Conservation (phyloP, 2,888 invertebrate genomes). For the Eupithecia subfuscata region DNA sequence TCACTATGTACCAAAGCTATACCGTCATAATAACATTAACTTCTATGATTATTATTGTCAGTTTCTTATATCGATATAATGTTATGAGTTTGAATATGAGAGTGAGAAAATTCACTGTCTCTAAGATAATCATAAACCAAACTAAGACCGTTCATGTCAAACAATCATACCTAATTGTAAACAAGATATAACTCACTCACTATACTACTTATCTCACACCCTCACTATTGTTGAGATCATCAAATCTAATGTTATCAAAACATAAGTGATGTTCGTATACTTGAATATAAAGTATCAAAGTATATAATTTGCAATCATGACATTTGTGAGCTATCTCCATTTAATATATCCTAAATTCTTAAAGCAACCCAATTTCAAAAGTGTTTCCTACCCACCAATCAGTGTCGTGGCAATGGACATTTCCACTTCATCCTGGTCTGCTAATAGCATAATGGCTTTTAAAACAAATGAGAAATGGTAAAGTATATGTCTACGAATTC, state of each 20-base stretch:
- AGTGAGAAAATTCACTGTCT: background rate
- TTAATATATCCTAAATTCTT: background rate
- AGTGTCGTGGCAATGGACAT: background rate
- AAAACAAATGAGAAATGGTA: background rate
- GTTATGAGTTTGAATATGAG: background rate
- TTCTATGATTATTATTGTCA: background rate
- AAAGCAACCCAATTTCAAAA: background rate
- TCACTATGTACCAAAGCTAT: background rate
- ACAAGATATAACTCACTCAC: background rate
- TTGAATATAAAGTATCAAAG: background rate
- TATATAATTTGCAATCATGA: background rate
- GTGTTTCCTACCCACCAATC: background rate
- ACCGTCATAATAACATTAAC: background rate
- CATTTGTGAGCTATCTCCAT: background rate
- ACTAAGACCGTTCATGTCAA: background rate
- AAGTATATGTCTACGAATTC: background rate
- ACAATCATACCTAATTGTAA: conserved; percentile 1
- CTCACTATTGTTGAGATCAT: background rate
- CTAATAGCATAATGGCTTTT: background rate
- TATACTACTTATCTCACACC: background rate
- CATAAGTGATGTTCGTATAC: background rate
- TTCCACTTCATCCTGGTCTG: background rate
- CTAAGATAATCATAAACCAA: background rate
- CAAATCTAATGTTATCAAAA: background rate
- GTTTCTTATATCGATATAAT: background rate